Evolutionary conservation across 2,888 invertebrate species (phyloP), one percentile per base, ranked within the genome.

Genomic region (Neoscelio sp.): DNA sequence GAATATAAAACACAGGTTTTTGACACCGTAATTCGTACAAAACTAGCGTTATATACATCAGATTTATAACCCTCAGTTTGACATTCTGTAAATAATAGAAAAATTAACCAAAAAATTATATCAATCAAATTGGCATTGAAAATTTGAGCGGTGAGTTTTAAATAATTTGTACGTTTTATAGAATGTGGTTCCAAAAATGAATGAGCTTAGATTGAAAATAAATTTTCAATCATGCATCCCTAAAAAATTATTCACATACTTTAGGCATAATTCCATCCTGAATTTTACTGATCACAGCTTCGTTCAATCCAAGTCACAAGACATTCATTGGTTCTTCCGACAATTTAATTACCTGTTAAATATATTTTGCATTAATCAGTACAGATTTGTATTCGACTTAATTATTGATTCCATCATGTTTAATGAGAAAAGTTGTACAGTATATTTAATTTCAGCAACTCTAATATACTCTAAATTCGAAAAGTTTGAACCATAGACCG

Each of bases 21-120:
- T 95, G 93, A 76, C 94, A 93, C 93, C 96, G 95, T 15, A 97
- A 90, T 82, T 97, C 96, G 84, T 95, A 93, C 76, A 99, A 91
- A 91, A 98, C 96, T 78, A 99, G 89, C 5, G 98, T 96, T 73
- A 96, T 91, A 89, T 96, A 98, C 90, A 98, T 96, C 52, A 98
- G 93, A 83, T 94, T 92, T 70, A 97, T 85, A n/a, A 95, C 92
- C 35, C 88, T 89, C 83, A 93, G 92, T 0, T 94, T n/a, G n/a
- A n/a, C n/a, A n/a, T n/a, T n/a, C n/a, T n/a, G n/a, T n/a, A n/a
- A n/a, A n/a, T n/a, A n/a, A n/a, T n/a, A n/a, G n/a, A n/a, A n/a
- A n/a, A n/a, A n/a, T n/a, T n/a, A n/a, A n/a, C n/a, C n/a, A n/a
- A n/a, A n/a, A n/a, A n/a, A n/a, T n/a, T n/a, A n/a, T n/a, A n/a